Percentiles rank a stretch among this genome's conserved stretches.
Evolutionary conservation across 2,888 invertebrate genomes (phyloP).

Genomic region (Auanema sp.): DNA sequence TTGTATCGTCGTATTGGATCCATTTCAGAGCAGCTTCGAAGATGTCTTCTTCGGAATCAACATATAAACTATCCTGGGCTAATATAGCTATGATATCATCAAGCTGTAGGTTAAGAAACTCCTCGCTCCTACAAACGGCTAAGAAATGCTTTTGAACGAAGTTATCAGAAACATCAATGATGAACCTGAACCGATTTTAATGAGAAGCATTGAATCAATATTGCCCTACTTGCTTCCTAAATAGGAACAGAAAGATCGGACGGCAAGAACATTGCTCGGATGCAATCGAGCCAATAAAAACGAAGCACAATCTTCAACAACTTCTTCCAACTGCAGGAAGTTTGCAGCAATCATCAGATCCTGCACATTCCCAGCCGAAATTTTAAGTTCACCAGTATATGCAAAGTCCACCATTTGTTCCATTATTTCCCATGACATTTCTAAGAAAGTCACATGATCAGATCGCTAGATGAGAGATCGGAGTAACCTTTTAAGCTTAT

Average conservation of each 20-base stretch:
- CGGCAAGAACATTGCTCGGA: conserved; percentile 35
- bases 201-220: not conserved
- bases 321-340: conserved; percentile 71
- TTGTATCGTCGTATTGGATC: conserved; percentile 74
- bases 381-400: conserved; percentile 77
- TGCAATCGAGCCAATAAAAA: conserved; percentile 73
- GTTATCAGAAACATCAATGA: not conserved
- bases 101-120: conserved; percentile 71
- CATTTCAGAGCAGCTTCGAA: conserved; percentile 83
- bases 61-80: conserved; percentile 77
- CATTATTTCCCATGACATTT: conserved; percentile 73
- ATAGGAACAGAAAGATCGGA: conserved; percentile 33
- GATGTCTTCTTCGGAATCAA: conserved; percentile 77
- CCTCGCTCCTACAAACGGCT: conserved; percentile 77
- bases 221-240: conserved; percentile 25
- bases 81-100: conserved; percentile 69
- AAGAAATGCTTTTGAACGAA: conserved; percentile 77
- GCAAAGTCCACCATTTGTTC: conserved; percentile 78
- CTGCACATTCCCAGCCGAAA: conserved; percentile 78
- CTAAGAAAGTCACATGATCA: conserved; percentile 68
- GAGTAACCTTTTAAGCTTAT: conserved; percentile 76
- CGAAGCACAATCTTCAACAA: conserved; percentile 81
- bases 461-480: not conserved
- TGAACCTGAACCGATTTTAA: not conserved
- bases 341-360: conserved; percentile 81